Conservation (phyloP, 1,140 invertebrate species). For the Liolophura sinensis region DNA sequence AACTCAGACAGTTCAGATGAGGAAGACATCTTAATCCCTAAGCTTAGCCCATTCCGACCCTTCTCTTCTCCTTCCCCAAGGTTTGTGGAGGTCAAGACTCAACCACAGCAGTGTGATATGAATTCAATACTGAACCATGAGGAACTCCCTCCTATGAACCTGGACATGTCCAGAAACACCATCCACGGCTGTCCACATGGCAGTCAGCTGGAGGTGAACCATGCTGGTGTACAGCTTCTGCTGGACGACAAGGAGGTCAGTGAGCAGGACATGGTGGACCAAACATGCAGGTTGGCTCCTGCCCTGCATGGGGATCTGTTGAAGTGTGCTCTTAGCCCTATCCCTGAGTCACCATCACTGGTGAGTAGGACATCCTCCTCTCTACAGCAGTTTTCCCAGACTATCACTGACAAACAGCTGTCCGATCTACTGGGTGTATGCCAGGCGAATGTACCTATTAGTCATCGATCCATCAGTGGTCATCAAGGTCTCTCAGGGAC, state of each 20-base stretch:
- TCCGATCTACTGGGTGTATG: slow-evolving; percentile 26
- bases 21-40: slow-evolving; percentile 6
- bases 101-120: background rate
- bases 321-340: slow-evolving; percentile 36
- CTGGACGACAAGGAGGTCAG: background rate
- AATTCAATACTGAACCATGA: slow-evolving; percentile 32
- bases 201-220: slow-evolving; percentile 3
- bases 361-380: slow-evolving; percentile 28
- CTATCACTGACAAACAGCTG: slow-evolving; percentile 36
- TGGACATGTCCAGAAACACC: slow-evolving; percentile 38
- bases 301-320: slow-evolving; percentile 20
- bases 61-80: no score
- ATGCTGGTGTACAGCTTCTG: background rate
- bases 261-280: background rate
- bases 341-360: slow-evolving; percentile 41
- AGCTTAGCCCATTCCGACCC: no score
- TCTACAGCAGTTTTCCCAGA: slow-evolving; percentile 38
- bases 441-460: background rate
- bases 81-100: no score
- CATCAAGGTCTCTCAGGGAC: slow-evolving; percentile 7
- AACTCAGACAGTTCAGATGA: slow-evolving; percentile 29
- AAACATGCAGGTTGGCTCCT: background rate
- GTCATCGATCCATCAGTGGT: background rate
- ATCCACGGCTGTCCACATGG: background rate
- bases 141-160: slow-evolving; percentile 43